Evolutionary conservation across 1,140 invertebrate genomes (phyloP), one percentile per base, ranked within the genome.

Genomic region (Panagrolaimus sp.): DNA sequence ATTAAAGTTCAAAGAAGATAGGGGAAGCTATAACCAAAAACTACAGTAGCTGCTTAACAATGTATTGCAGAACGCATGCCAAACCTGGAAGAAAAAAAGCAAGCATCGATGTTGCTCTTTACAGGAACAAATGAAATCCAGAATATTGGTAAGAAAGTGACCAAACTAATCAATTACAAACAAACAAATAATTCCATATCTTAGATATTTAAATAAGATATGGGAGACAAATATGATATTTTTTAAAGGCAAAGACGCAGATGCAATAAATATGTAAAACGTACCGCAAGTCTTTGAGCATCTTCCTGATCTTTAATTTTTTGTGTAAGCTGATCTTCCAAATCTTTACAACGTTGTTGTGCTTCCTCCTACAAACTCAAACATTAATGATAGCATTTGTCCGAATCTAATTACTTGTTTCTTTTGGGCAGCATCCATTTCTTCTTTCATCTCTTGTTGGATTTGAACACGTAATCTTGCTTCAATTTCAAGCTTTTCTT

Each of bases 401-500:
- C 8, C 43, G 24, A 24, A 32, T 14, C 8, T 43, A 55, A 24
- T 26, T 32, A 75, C 75, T 72, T 78, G 76, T 65, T 73, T 52
- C 62, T 73, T 77, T 26, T 71, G 73, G 14, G 67, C 69, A 26
- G 65, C 63, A 14, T 78, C 76, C 65, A 76, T 65, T 47, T 76
- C 75, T 17, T 76, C 65, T 15, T 66, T 62, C 55, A 78, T 68
- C 55, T 76, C 75, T 44, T 63, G 63, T 46, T 76, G 76, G n/a
- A 76, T 78, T 71, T 76, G 75, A n/a, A 62, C 67, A 46, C 75
- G 65, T 12, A 76, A 46, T 48, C 69, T 45, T 38, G 43, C 38
- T 64, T 76, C 75, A 63, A 78, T 71, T 28, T 76, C 75, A 9
- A 68, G 52, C 64, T 71, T 74, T 7, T 76, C 75, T 24, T 74